Percentiles rank a stretch among this genome's conserved stretches.
These are phyloP conservation scores for Chionomys nivalis DNA, from an alignment of 2,113 vertebrate genomes.

Conservation along the genomic window DNA sequence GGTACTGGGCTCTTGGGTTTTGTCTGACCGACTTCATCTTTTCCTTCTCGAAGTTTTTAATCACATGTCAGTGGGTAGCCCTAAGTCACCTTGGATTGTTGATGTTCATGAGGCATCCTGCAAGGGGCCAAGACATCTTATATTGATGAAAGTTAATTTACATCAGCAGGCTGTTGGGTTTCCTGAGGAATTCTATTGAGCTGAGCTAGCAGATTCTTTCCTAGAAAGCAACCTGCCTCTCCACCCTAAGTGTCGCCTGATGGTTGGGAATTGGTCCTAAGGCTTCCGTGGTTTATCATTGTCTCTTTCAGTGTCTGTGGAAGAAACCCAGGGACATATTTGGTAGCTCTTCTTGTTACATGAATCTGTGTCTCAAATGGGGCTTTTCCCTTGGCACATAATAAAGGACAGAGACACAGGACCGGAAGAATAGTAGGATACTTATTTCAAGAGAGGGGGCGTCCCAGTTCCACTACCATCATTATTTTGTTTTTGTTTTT, in stretches of 20 bases:
- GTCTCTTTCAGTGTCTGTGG: background rate
- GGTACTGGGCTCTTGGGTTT: background rate
- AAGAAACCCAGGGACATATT: background rate
- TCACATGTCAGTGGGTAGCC: background rate
- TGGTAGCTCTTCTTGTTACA: background rate
- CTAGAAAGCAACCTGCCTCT: background rate
- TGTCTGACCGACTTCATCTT: background rate
- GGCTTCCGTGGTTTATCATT: background rate
- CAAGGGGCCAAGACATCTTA: background rate
- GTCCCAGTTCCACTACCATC: background rate
- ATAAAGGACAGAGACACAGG: background rate
- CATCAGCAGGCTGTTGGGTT: background rate
- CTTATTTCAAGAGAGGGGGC: background rate
- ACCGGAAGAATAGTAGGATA: background rate
- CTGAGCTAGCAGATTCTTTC: background rate
- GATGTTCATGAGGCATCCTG: background rate
- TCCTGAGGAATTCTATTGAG: background rate
- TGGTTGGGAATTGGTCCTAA: background rate
- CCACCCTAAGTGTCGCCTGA: background rate
- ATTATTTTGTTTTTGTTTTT: no score
- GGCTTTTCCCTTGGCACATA: background rate
- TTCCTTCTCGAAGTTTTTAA: background rate
- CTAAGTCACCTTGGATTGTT: background rate
- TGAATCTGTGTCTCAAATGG: background rate
- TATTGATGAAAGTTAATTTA: slow-evolving; percentile 6